Conservation (phyloP, 2,113 vertebrate genomes). For the Pogonocichla stellata region DNA sequence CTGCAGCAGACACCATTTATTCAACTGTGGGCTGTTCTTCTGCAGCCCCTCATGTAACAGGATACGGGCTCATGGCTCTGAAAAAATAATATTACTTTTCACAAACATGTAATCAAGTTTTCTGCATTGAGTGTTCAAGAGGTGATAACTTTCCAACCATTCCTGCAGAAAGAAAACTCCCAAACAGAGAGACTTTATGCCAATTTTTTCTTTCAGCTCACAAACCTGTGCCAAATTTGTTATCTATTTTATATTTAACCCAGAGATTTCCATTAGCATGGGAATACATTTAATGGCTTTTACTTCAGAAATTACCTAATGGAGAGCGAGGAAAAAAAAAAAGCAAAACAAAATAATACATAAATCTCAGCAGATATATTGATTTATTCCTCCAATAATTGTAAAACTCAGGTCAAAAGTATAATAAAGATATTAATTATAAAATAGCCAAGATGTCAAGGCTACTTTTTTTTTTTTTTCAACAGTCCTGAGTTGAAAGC, state of each 20-base stretch:
- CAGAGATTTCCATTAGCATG: neutral
- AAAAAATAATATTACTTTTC: neutral
- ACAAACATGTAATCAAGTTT: neutral
- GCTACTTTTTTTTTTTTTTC: slow-evolving; percentile 16
- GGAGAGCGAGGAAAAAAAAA: neutral
- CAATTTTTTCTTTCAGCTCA: neutral
- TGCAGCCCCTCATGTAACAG: neutral
- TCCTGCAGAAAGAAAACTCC: neutral
- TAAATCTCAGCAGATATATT: neutral
- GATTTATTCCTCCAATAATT: neutral
- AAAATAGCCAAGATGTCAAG: neutral
- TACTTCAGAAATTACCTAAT: neutral
- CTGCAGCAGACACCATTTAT: neutral
- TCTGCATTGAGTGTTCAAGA: rapidly evolving
- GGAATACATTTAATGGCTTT: rapidly evolving
- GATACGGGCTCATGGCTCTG: neutral
- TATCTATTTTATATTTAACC: neutral
- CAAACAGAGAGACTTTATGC: rapidly evolving
- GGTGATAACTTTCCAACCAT: neutral
- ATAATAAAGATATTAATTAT: slow-evolving; percentile 14
- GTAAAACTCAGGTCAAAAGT: neutral
- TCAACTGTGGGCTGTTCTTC: neutral
- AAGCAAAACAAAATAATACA: neutral
- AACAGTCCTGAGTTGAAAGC: neutral
- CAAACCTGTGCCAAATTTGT: neutral